Evolutionary conservation across 2,888 invertebrate genomes (phyloP).

Genomic region (Microctonus hyperodae): DNA sequence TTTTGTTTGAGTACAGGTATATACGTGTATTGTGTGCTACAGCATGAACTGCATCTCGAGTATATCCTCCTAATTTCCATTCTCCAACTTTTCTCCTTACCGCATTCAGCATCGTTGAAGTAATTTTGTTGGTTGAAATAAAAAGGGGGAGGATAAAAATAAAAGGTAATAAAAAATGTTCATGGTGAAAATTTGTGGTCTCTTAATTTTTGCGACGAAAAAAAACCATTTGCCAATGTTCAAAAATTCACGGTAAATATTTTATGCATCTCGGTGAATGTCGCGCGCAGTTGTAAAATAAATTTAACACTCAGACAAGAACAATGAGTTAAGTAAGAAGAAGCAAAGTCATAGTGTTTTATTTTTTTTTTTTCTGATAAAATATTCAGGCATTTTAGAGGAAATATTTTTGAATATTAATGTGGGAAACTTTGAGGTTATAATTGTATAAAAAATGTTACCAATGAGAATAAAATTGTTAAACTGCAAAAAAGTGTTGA

Average conservation of each 20-base stretch:
- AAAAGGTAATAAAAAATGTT: neutral
- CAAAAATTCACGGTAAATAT: neutral
- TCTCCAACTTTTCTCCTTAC: neutral
- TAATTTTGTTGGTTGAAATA: neutral
- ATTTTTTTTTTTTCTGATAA: neutral
- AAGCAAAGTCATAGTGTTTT: no score
- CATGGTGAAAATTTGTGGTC: constrained; percentile 4
- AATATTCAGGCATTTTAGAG: neutral
- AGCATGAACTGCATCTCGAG: neutral
- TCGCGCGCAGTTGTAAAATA: neutral
- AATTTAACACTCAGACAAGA: neutral
- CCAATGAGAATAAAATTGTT: no score
- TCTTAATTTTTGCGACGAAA: neutral
- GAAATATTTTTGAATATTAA: neutral
- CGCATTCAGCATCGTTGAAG: neutral
- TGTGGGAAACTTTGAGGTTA: no score
- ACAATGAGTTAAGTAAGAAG: no score
- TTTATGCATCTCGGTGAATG: neutral
- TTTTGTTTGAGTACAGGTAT: constrained; percentile 5
- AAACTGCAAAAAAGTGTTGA: no score
- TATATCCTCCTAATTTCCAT: constrained; percentile 12
- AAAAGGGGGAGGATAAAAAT: no score
- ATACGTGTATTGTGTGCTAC: neutral
- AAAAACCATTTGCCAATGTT: constrained; percentile 3
- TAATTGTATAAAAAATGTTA: no score